A percentile compares a stretch with the other conserved stretches of the same genome.
Conservation (phyloP, 92 coral and sea anemone species). For the Parazoanthus atlanticus region DNA sequence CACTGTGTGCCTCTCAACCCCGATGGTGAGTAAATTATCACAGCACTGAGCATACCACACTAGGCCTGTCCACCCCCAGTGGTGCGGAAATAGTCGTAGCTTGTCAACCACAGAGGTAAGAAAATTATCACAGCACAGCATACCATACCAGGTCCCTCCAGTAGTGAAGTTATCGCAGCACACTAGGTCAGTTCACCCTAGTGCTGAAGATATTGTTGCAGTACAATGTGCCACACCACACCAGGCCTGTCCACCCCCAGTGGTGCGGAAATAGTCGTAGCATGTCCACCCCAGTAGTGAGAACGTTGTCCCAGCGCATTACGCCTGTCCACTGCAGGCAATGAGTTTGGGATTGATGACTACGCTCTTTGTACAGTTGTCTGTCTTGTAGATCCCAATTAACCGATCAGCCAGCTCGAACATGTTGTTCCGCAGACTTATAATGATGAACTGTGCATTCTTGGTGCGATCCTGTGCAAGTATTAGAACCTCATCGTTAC, state of each 20-base stretch:
- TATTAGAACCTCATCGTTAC: neutral
- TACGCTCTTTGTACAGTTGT: slow-evolving; percentile 93
- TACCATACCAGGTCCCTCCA: too few species aligned
- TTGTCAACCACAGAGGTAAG: neutral
- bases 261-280: neutral
- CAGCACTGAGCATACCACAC: neutral
- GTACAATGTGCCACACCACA: neutral
- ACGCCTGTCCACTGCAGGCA: slow-evolving; percentile 45
- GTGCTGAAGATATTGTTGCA: neutral
- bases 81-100: neutral
- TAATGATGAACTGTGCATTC: slow-evolving; percentile 97
- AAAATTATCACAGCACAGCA: neutral
- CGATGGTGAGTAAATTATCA: too few species aligned
- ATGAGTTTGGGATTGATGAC: slow-evolving; percentile 87
- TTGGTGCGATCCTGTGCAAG: slow-evolving; percentile 88
- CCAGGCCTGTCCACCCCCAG: neutral
- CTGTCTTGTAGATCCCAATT: slow-evolving; percentile 93
- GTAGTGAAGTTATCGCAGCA: too few species aligned
- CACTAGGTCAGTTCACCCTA: neutral
- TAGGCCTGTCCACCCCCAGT: neutral
- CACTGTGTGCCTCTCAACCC: neutral
- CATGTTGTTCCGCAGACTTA: slow-evolving; percentile 98
- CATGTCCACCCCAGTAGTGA: neutral
- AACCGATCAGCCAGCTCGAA: slow-evolving; percentile 95
- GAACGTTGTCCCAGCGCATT: neutral